Conservation (phyloP, 2,888 invertebrate genomes). For the Mantis religiosa region DNA sequence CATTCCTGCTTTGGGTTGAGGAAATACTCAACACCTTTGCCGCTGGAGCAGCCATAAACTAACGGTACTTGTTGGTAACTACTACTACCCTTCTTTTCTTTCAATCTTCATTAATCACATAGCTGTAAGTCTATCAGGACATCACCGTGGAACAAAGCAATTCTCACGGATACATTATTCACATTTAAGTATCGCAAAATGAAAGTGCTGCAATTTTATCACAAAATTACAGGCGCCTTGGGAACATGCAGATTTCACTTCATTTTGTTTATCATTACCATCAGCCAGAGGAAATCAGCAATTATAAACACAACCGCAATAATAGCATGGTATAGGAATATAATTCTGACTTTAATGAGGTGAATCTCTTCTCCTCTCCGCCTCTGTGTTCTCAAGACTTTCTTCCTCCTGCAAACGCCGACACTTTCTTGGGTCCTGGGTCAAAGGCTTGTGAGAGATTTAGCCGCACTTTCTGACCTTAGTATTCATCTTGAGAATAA, state of each 20-base stretch:
- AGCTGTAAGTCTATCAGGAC: not conserved
- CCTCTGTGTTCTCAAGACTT: not conserved
- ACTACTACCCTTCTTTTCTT: not conserved
- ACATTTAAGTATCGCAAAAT: not conserved
- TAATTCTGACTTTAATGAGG: not conserved
- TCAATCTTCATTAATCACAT: not conserved
- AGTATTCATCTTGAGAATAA: not conserved
- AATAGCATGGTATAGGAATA: not conserved
- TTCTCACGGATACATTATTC: not conserved
- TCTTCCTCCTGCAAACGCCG: not conserved
- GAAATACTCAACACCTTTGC: not conserved
- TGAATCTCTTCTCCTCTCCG: no score
- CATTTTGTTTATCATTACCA: not conserved
- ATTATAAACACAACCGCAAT: not conserved
- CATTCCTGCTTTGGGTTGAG: not conserved
- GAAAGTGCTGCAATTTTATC: not conserved
- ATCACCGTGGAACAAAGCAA: not conserved
- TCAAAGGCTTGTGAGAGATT: not conserved
- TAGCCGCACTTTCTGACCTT: not conserved
- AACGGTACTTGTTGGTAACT: not conserved
- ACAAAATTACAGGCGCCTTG: not conserved
- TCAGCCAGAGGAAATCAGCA: not conserved
- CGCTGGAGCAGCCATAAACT: not conserved
- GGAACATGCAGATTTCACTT: not conserved
- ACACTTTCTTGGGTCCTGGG: not conserved